Percentiles rank a stretch among this genome's conserved stretches.
Evolutionary conservation across 2,113 vertebrate species (phyloP).

Genomic region (Pelobates fuscus): DNA sequence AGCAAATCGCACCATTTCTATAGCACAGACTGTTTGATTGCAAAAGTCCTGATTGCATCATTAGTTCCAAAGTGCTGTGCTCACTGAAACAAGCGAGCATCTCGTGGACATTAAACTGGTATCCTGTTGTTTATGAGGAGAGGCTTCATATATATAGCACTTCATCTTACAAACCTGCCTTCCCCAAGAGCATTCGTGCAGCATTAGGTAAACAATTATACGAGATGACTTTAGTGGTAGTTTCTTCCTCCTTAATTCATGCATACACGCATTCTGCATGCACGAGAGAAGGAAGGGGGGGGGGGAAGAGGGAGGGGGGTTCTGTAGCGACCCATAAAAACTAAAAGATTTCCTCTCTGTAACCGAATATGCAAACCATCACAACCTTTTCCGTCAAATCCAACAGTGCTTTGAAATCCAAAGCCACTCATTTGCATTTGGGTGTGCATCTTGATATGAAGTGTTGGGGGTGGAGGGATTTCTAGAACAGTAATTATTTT

Average conservation of each 20-base stretch:
- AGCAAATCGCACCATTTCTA: conserved; percentile 76
- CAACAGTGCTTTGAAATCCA: conserved; percentile 46
- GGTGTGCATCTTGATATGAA: not conserved
- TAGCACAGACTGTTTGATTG: conserved; percentile 84
- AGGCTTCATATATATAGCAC: conserved; percentile 75
- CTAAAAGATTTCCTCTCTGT: conserved; percentile 49
- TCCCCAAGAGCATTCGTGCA: conserved; percentile 73
- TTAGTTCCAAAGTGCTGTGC: conserved; percentile 88
- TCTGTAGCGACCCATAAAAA: conserved; percentile 52
- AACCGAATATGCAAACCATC: conserved; percentile 49
- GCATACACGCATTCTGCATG: conserved; percentile 62
- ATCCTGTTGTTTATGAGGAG: conserved; percentile 84
- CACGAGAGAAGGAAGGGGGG: conserved; percentile 65
- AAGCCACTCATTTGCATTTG: conserved; percentile 52
- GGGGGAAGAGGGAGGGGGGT: conserved; percentile 51
- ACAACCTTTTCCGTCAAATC: conserved; percentile 30
- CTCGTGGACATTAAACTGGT: conserved; percentile 88
- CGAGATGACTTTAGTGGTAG: conserved; percentile 74
- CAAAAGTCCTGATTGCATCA: conserved; percentile 85
- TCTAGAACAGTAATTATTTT: conserved; percentile 60
- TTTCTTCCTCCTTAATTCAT: conserved; percentile 70
- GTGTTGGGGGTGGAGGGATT: conserved; percentile 6
- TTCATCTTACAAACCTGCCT: conserved; percentile 81
- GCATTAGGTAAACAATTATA: conserved; percentile 84
- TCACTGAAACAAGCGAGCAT: conserved; percentile 84